Evolutionary conservation across 2,888 invertebrate species (phyloP).

Genomic region (Pseudococcus viburni): DNA sequence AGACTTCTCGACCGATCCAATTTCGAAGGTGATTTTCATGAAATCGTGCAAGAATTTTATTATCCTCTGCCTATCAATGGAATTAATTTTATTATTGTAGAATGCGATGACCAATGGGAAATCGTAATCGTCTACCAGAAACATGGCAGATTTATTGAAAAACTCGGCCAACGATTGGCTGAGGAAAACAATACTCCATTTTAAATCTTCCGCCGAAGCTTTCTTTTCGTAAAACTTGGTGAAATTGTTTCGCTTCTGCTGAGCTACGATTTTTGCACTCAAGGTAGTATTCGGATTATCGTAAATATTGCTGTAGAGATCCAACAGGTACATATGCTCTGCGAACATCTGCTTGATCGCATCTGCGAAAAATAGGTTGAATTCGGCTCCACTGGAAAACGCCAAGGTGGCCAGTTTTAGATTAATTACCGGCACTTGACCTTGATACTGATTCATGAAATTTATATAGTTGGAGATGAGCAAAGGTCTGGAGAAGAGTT

Average conservation of each 20-base stretch:
- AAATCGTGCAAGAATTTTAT: neutral
- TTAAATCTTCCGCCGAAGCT: neutral
- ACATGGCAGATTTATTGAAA: neutral
- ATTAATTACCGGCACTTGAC: neutral
- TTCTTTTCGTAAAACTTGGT: neutral
- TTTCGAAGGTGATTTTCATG: neutral
- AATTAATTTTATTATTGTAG: neutral
- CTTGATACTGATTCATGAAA: neutral
- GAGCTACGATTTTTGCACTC: neutral
- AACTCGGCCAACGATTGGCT: neutral
- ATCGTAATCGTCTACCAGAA: constrained; percentile 2
- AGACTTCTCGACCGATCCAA: neutral
- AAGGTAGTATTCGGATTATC: neutral
- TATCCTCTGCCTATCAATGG: neutral
- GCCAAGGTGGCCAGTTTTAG: neutral
- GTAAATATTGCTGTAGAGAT: neutral
- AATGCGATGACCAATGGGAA: neutral
- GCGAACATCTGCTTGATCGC: neutral
- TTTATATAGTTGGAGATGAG: neutral
- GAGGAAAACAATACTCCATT: neutral
- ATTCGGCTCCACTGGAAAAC: neutral
- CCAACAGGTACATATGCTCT: neutral
- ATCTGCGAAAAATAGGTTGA: neutral
- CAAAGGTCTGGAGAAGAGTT: neutral
- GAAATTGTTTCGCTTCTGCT: neutral